Base-by-base conservation (phyloP, 2,888 invertebrate genomes). In the Microplitis manilae region DNA sequence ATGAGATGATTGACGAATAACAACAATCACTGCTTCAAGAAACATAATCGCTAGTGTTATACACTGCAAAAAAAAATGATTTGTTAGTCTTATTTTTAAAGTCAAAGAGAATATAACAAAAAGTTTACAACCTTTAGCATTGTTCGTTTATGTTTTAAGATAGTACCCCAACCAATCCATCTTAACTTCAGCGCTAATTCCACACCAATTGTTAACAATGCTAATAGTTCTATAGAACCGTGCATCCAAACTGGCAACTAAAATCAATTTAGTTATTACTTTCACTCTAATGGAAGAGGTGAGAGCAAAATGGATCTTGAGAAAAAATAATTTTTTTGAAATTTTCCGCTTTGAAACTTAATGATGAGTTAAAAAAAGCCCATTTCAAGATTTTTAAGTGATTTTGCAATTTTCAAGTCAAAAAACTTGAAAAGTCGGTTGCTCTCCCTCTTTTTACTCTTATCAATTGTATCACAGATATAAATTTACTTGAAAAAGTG, bases 111-210 rank as follows among this genome's bases (percentile, higher is more conserved):
- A 41, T 76, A 41, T 17, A 60, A 73, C 73, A 60, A 75, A 77
- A 68, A 13, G 15, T n/a, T 40, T 9, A 39, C 80, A 90, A 96
- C 96, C 93, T 97, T 97, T 15, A 96, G 90, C 93, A 95, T 94
- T 9, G 97, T 96, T 81, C 97, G 92, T 87, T 95, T 95, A 87
- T 97, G 97, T 85, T 93, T 94, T 38, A 96, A 91, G 85, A 96
- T 95, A n/a, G 94, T 94, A 82, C 92, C 92, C 93, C 94, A 94
- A 0, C 96, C 96, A 78, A 96, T 95, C 97, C 97, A 97, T 85
- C 95, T 93, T 64, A 96, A 90, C 87, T 96, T 96, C 77, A 97
- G 91, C 65, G 94, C 93, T 75, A 96, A 90, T 88, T 96, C 96
- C 75, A 96, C 91, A 9, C 94, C 94, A 75, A 97, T 94, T 38